Evolutionary conservation across 2,797 vertebrate genomes (phyloP), one percentile per base, ranked within the genome.

Genomic region (Onychomys arenicola): DNA sequence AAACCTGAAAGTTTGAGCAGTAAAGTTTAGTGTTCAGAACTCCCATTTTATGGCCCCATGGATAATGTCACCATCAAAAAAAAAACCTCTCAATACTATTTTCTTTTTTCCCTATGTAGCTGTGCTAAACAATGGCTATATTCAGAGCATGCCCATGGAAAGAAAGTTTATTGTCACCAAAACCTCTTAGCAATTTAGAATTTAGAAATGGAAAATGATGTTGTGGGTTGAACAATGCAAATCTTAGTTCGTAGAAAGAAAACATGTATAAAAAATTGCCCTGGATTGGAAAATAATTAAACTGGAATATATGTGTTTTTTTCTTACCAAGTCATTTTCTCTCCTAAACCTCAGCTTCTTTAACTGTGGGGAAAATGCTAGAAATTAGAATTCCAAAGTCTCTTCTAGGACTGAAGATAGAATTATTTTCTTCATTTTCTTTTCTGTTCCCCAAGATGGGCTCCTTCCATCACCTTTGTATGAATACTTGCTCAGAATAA

Each of bases 1-100:
- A 93, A 97, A 81, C 37, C 84, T 65, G 75, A 95, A 95, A 77
- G 80, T 78, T 57, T 86, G 43, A 63, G 43, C 61, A 90, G 55
- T 90, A 65, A 95, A 89, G 8, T 91, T 96, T 89, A 89, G 29
- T 80, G 25, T 43, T 89, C 34, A 93, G 82, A 90, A n/a, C 49
- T 82, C 67, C 55, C 80, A 78, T 89, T 93, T 86, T 92, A 96
- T 57, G 21, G 81, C 8, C 59, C 29, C 34, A 17, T 92, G 91
- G 84, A 89, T 85, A 91, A 86, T 73, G 37, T 65, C n/a, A 85
- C 32, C 82, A 69, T 77, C 65, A 93, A 69, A 59, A 59, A 93
- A 40, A 52, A 95, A 90, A 82, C 14, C 29, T 95, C 59, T 93
- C 59, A 40, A 32, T 63, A 82, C 10, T 46, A 77, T 82, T 86